Evolutionary conservation across 2,888 invertebrate species (phyloP).

Genomic region (Drosophila conformis): DNA sequence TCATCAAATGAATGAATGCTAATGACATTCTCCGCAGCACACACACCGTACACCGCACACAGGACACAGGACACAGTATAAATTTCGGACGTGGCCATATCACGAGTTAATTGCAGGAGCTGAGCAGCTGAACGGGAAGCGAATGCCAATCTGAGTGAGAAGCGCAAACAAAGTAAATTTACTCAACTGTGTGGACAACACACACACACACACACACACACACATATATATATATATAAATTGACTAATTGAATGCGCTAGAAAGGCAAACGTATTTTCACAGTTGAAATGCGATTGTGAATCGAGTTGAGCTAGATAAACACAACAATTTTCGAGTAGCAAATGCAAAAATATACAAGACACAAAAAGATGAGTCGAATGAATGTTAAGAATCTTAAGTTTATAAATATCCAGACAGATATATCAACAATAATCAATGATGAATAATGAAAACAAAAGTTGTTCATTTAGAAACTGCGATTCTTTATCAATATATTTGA

Average conservation of each 20-base stretch:
- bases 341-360: neutral
- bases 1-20: slow-evolving; percentile 59
- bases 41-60: neutral
- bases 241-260: slow-evolving; percentile 65
- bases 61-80: neutral
- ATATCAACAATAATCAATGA: neutral
- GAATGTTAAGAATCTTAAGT: neutral
- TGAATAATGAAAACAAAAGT: neutral
- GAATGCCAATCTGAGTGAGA: slow-evolving; percentile 7
- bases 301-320: slow-evolving; percentile 16
- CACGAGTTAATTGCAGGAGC: slow-evolving; percentile 57
- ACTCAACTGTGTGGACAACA: slow-evolving; percentile 37
- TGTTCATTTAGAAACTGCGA: neutral
- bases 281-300: slow-evolving; percentile 58
- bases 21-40: slow-evolving; percentile 49
- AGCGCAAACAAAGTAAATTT: slow-evolving; percentile 59
- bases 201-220: neutral
- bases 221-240: slow-evolving; percentile 9
- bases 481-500: neutral
- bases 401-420: too few species aligned
- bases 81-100: slow-evolving; percentile 12
- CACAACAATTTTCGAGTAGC: neutral
- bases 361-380: neutral
- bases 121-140: slow-evolving; percentile 9
- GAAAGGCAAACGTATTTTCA: slow-evolving; percentile 59